Conservation (phyloP, 2,113 vertebrate genomes). For the Nycticorax nycticorax region DNA sequence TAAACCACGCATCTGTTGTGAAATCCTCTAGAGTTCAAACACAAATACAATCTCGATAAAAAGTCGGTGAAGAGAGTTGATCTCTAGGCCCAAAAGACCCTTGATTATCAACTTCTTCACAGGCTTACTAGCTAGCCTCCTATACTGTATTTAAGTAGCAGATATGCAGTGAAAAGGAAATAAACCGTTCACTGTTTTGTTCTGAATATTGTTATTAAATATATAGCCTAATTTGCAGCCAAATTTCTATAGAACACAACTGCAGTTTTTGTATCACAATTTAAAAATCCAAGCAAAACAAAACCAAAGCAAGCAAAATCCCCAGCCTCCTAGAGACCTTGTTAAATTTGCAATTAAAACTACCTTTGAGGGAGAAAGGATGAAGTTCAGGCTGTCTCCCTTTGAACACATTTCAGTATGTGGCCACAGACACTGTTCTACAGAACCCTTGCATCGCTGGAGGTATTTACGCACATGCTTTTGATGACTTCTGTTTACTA, state of each 20-base stretch:
- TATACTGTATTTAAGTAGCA: slow-evolving; percentile 20
- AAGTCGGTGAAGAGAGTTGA: slow-evolving; percentile 18
- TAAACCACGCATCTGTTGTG: neutral
- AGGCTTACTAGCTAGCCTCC: slow-evolving; percentile 22
- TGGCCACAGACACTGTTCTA: neutral
- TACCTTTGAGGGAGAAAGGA: neutral
- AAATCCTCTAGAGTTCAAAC: neutral
- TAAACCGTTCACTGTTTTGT: neutral
- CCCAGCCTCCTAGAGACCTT: neutral
- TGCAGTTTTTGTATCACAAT: neutral
- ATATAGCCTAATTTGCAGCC: neutral
- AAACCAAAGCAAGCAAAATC: neutral
- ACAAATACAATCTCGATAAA: slow-evolving; percentile 35
- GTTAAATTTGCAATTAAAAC: neutral
- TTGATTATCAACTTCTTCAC: slow-evolving; percentile 43
- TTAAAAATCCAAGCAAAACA: neutral
- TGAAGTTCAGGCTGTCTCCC: neutral
- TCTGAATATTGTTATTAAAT: neutral
- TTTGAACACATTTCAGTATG: neutral
- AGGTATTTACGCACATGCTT: neutral
- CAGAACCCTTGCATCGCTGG: neutral
- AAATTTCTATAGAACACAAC: neutral
- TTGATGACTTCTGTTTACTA: neutral
- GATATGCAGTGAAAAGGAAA: neutral
- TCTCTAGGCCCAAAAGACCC: slow-evolving; percentile 38